Evolutionary conservation across 2,113 vertebrate species (phyloP).

Genomic region (Tragelaphus buxtoni): DNA sequence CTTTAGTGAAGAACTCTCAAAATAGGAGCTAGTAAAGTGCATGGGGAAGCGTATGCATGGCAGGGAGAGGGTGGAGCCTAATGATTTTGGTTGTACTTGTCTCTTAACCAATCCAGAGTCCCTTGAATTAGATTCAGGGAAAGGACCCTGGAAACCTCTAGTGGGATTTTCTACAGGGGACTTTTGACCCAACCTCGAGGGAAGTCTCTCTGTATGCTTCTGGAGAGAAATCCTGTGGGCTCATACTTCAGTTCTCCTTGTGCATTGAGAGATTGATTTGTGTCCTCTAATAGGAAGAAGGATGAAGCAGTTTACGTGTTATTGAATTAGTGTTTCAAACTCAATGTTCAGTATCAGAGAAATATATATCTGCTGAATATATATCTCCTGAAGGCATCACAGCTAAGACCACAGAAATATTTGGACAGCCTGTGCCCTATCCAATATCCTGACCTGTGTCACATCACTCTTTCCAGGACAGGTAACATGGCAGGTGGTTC

Average conservation of each 20-base stretch:
- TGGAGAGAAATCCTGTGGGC: conserved; percentile 26
- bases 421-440: neutral
- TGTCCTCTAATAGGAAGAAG: conserved; percentile 45
- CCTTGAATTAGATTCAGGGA: conserved; percentile 41
- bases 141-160: conserved; percentile 47
- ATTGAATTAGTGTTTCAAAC: conserved; percentile 59
- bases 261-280: conserved; percentile 49
- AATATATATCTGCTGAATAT: conserved; percentile 4
- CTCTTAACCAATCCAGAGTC: conserved; percentile 5
- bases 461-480: conserved; percentile 18
- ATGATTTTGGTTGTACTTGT: conserved; percentile 46
- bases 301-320: conserved; percentile 58
- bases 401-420: conserved; percentile 42
- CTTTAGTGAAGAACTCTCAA: conserved; percentile 30
- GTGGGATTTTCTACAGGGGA: conserved; percentile 40
- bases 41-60: neutral
- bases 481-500: conserved; percentile 44
- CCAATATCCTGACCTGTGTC: conserved; percentile 43
- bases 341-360: conserved; percentile 42
- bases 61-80: conserved; percentile 33
- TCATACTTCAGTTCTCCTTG: conserved; percentile 45
- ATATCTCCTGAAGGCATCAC: neutral
- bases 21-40: conserved; percentile 14
- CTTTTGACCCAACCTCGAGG: conserved; percentile 9
- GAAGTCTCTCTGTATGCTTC: conserved; percentile 46